Evolutionary conservation across 2,888 invertebrate genomes (phyloP).

Genomic region (Synanthedon myopaeformis): DNA sequence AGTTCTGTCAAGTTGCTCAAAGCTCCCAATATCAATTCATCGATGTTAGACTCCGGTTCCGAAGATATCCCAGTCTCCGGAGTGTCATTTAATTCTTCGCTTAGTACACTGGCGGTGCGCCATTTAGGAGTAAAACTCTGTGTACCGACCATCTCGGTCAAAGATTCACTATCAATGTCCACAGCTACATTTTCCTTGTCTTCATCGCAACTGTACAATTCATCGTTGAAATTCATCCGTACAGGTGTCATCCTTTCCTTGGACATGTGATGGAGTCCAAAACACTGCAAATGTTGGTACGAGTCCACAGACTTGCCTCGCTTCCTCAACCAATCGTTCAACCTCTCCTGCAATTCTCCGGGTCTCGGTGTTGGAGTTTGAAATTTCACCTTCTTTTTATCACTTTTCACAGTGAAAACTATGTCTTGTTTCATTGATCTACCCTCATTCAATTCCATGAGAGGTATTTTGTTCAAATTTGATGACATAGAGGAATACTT

Average conservation of each 20-base stretch:
- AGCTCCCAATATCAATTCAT: slow-evolving; percentile 52
- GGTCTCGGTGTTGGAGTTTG: slow-evolving; percentile 52
- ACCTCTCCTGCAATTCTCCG: slow-evolving; percentile 43
- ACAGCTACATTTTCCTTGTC: slow-evolving; percentile 65
- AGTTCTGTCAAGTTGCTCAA: slow-evolving; percentile 63
- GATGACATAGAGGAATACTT: slow-evolving; percentile 56
- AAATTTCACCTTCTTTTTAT: slow-evolving; percentile 51
- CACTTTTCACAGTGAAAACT: slow-evolving; percentile 49
- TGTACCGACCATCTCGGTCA: slow-evolving; percentile 22
- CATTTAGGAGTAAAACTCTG: slow-evolving; percentile 22
- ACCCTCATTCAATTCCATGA: slow-evolving; percentile 36
- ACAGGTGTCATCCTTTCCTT: slow-evolving; percentile 15
- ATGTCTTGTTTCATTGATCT: slow-evolving; percentile 28
- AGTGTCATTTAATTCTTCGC: slow-evolving; percentile 39
- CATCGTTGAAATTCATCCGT: slow-evolving; percentile 13
- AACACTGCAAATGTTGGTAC: slow-evolving; percentile 68
- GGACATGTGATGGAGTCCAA: slow-evolving; percentile 44
- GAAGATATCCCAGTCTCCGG: slow-evolving; percentile 29
- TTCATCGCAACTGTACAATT: slow-evolving; percentile 39
- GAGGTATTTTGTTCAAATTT: slow-evolving; percentile 35
- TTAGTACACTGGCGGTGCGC: slow-evolving; percentile 35
- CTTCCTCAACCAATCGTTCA: slow-evolving; percentile 65
- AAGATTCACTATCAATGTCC: slow-evolving; percentile 52
- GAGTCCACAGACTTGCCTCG: slow-evolving; percentile 56
- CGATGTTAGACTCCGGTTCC: slow-evolving; percentile 19